These are phyloP conservation scores for Campoletis sonorensis DNA, from an alignment of 1,140 invertebrate genomes.

Conservation along the genomic window DNA sequence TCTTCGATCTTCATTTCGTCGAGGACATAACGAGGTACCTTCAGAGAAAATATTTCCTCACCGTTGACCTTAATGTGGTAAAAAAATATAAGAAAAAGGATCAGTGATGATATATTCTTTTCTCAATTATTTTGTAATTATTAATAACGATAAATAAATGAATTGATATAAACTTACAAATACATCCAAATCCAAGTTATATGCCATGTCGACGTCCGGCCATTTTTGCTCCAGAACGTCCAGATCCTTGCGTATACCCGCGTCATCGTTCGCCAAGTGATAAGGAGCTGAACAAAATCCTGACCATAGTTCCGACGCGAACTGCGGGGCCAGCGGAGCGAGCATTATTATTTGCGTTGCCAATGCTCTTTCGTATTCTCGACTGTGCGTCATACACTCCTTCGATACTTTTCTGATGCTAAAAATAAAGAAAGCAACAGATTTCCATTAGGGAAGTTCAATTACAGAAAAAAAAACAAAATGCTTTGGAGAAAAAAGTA, in stretches of 20 bases:
- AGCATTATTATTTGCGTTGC: constrained; percentile 89
- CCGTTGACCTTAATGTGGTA: constrained; percentile 75
- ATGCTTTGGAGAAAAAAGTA: not conserved
- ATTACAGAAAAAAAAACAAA: not conserved
- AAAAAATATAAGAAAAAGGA: too few species aligned
- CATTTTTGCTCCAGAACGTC: constrained; percentile 85
- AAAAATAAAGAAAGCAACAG: not conserved
- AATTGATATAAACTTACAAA: constrained; percentile 74
- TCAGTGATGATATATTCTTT: not conserved
- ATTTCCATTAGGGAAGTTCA: too few species aligned
- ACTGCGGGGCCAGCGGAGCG: constrained; percentile 91
- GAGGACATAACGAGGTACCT: constrained; percentile 75
- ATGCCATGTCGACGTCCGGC: constrained; percentile 88
- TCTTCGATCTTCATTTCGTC: constrained; percentile 77
- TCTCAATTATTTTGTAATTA: not conserved
- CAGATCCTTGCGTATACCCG: constrained; percentile 80
- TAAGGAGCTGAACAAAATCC: constrained; percentile 82
- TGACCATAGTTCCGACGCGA: constrained; percentile 93
- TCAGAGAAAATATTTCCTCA: constrained; percentile 74
- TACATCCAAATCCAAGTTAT: constrained; percentile 81
- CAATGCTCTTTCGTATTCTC: constrained; percentile 88
- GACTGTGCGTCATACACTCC: constrained; percentile 80
- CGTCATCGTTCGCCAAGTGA: constrained; percentile 71
- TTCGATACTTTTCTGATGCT: constrained; percentile 77
- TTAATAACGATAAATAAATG: not conserved